Percentiles rank a stretch among this genome's conserved stretches.
These are phyloP conservation scores for Epizoanthus fatuus DNA, from an alignment of 92 coral and sea anemone species.

Conservation along the genomic window DNA sequence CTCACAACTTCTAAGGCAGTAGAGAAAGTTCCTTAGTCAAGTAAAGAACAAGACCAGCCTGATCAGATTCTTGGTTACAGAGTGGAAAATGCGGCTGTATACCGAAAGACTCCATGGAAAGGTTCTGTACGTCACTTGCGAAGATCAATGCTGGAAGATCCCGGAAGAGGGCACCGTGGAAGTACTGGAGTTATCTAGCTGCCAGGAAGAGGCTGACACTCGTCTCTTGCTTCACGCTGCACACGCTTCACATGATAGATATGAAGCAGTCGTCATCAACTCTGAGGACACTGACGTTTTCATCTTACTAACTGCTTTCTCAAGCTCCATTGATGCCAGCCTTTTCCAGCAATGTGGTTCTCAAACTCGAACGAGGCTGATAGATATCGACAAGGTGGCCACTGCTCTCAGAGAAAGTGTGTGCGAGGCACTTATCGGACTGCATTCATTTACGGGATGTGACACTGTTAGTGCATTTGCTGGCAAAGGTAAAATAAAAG, in stretches of 20 bases:
- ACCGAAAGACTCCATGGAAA: constrained; percentile 44
- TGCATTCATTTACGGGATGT: constrained; percentile 54
- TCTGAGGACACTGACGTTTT: constrained; percentile 65
- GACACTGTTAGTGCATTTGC: constrained; percentile 55
- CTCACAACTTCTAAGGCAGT: constrained; percentile 57
- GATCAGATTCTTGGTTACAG: constrained; percentile 52
- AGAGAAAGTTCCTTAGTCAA: constrained; percentile 49
- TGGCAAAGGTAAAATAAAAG: constrained; percentile 16
- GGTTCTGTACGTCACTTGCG: constrained; percentile 39
- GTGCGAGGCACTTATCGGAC: constrained; percentile 28
- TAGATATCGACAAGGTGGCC: constrained; percentile 48
- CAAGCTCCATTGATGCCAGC: constrained; percentile 27
- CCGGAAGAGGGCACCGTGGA: constrained; percentile 46
- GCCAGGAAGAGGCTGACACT: constrained; percentile 70
- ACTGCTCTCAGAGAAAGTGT: constrained; percentile 15
- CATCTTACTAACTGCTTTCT: constrained; percentile 44
- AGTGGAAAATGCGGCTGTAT: constrained; percentile 50
- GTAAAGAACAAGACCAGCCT: constrained; percentile 51
- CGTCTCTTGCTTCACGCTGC: constrained; percentile 62
- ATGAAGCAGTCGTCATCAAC: constrained; percentile 32
- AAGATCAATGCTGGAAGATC: constrained; percentile 37
- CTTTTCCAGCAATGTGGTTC: constrained; percentile 44
- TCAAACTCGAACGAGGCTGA: constrained; percentile 48
- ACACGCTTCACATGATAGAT: constrained; percentile 54
- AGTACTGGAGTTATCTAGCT: constrained; percentile 32